Base-by-base conservation (phyloP, 2,113 vertebrate species). In the Protomyctophum bolini region DNA sequence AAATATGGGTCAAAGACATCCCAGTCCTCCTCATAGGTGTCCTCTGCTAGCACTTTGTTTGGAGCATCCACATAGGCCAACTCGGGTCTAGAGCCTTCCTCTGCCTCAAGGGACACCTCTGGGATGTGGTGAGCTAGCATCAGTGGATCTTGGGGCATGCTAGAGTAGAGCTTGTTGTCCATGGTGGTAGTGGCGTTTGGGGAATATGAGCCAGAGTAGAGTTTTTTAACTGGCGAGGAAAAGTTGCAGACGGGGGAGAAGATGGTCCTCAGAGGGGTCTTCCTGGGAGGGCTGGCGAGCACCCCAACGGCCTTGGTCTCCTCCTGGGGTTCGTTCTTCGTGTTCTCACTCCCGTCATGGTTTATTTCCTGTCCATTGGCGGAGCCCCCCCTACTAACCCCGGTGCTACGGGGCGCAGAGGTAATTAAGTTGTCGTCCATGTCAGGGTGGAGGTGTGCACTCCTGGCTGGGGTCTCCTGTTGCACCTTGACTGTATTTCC, bases 1-100 rank as follows among this genome's bases (percentile, higher is more conserved):
- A 96, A 98, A 82, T 99, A 99, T 97, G 97, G 97, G 88, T 99
- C 98, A 92, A 99, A 99, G 66, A 99, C 98, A 83, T 99, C 98
- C 98, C 98, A 99, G 89, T 99, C 98, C 89, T 99, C 98, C 74
- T 99, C 98, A 66, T 99, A 99, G 58, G 97, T 95, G 64, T 95
- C 94, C 86, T 98, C 97, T 59, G 97, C 90, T 10, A 97, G 95
- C 72, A 94, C 94, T 76, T 96, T 92, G 62, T 93, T 90, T 76
- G 87, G 71, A 3, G 90, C 57, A 60, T 93, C 11, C n/a, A 12
- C 11, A 11, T n/a, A 54, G 52, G 52, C 52, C 11, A 54, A 6
- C 52, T 2, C 52, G 11, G n/a, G 2, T 0, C 11, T n/a, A 6
- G 52, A 2, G 6, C n/a, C 5, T 6, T 54, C n/a, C 52, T 54